Evolutionary conservation across 2,888 invertebrate species (phyloP), one percentile per base, ranked within the genome.

Genomic region (Limnephilus marmoratus): DNA sequence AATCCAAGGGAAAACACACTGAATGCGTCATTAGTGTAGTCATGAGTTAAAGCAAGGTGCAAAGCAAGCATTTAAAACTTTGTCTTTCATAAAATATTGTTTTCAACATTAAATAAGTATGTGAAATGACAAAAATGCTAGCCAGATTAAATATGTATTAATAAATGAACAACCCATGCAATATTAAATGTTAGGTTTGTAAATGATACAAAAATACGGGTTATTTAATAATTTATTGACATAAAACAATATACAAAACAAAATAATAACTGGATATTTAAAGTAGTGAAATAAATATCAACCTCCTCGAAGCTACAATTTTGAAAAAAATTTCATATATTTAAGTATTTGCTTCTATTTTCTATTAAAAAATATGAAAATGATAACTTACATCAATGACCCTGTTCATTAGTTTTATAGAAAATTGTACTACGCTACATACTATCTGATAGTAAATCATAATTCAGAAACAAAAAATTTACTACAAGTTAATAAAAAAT

Each of bases 181-280:
- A 68, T 81, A 29, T 49, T 41, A 24, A 80, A 89, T 89, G 91
- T 86, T 86, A 90, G 86, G 90, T 81, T 89, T 49, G 45, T 81
- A 90, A 92, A 92, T 90, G 86, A 92, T 90, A 92, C 86, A 92
- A 92, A 90, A 81, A 53, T 88, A 88, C 85, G 68, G 81, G 90
- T 90, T 81, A 86, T 86, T 90, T 31, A 81, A 90, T 81, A 80
- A 87, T 92, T 92, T 90, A 90, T 86, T 92, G 83, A 85, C 83
- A 90, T 37, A 81, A 90, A 90, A 90, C 31, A 90, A 83, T 49
- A 90, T 83, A 85, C 83, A 83, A 90, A 90, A 90, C 82, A 68
- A 85, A 90, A 85, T n/a, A 85, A 85, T n/a, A 68, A 82, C 81
- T 82, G 68, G 68, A 89, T 29, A 90, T 45, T 45, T 31, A 37